Percentiles rank a stretch among this genome's conserved stretches.
phyloP scores from a whole-genome alignment of 1,140 invertebrate species.

The Phymastichus coffea region DNA sequence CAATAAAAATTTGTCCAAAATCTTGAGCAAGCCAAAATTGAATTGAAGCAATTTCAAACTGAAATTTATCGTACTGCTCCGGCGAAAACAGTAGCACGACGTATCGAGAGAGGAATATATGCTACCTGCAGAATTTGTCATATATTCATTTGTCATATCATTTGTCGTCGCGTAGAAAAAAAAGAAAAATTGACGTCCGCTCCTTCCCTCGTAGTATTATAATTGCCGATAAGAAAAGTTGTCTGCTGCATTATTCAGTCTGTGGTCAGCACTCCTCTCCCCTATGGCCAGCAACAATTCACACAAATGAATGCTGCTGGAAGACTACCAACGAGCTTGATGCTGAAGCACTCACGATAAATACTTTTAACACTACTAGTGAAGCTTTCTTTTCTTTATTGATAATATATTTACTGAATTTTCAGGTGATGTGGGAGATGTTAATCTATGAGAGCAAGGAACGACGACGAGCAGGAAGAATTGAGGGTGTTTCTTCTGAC shows the following conservation, averaged over 20 bases:
- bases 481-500: slow-evolving; percentile 81
- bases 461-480: slow-evolving; percentile 60
- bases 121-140: no score
- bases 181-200: no score
- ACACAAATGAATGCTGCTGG: slow-evolving; percentile 66
- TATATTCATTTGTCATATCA: no score
- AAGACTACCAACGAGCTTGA: slow-evolving; percentile 62
- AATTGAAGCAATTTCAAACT: slow-evolving; percentile 61
- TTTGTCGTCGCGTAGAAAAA: no score
- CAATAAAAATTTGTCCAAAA: slow-evolving; percentile 61
- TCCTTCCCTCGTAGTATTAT: no score
- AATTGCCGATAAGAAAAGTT: no score
- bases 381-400: slow-evolving; percentile 10
- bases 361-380: not conserved
- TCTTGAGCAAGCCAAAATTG: slow-evolving; percentile 59
- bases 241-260: no score
- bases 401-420: slow-evolving; percentile 30
- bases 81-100: slow-evolving; percentile 57
- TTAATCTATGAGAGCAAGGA: slow-evolving; percentile 51
- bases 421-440: slow-evolving; percentile 77
- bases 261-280: no score
- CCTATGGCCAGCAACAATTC: no score
- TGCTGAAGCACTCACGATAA: slow-evolving; percentile 52
- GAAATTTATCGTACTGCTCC: slow-evolving; percentile 52
- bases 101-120: no score